Evolutionary conservation across 2,797 vertebrate genomes (phyloP), one percentile per base, ranked within the genome.

Genomic region (Cuniculus paca): DNA sequence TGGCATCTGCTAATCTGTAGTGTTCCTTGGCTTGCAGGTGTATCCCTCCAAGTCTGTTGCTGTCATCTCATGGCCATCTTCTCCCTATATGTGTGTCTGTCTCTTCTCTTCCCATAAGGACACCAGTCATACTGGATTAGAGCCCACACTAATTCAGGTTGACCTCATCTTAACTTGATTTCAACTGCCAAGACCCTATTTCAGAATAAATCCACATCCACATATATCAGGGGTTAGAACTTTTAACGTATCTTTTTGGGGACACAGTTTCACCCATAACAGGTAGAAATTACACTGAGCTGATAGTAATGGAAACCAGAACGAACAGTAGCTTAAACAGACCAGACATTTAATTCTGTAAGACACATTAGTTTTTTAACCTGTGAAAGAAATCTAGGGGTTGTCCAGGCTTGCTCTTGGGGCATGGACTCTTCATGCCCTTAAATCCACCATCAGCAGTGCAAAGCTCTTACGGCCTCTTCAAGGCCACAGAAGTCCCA

Each of bases 301-400:
- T 91, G 31, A 92, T 65, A 42, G 58, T 93, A 48, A 92, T 88
- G 24, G 63, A 95, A 50, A 72, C 68, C 68, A 92, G 92, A 96
- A 93, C 50, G 93, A 90, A 93, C 39, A 87, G 20, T 79, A 70
- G 48, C 63, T 95, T 92, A 26, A 93, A 89, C 28, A 84, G 39
- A 84, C 61, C 16, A 94, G 28, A 83, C 39, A 80, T 91, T 94
- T 94, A 83, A 90, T 84, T 94, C 65, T 70, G 42, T 45, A 77
- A 52, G 82, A 82, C 63, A 72, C 16, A 19, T 83, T 75, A 14
- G 34, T 87, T 91, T 77, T 83, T 52, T 78, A 45, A 88, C 54
- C 45, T 19, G 17, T 77, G 60, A 83, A 36, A 77, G 80, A 95
- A 80, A 77, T 54, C 54, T n/a, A 93, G n/a, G 9, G 63, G 9